Base-by-base conservation (phyloP, 2,888 invertebrate species). In the Amorpha juglandis region DNA sequence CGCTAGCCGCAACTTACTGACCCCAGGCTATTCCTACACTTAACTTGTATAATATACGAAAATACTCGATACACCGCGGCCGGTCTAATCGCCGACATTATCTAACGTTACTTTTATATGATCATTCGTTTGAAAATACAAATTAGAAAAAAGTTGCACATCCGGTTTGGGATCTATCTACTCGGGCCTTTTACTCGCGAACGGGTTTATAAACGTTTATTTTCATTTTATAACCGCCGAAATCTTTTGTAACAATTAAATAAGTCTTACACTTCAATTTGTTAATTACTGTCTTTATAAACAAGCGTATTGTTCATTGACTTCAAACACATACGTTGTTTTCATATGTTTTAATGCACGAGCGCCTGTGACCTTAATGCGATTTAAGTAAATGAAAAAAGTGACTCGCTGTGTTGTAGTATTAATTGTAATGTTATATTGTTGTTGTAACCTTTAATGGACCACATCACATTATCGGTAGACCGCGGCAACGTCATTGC, bases 1-100 rank as follows among this genome's bases (percentile, higher is more conserved):
- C 84, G 80, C 77, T 73, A 76, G 76, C 77, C 74, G 74, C 77
- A 74, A 79, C 78, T 65, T 72, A 68, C 63, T 76, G 76, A 78
- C 84, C 81, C 72, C 78, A 65, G 83, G 83, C 81, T 73, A 78
- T 78, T 73, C 73, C 70, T 71, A 75, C 75, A 74, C 69, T 77
- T 74, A 71, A 75, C 74, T 76, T 81, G 78, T 74, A 76, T 78
- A 74, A 75, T 71, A 69, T 69, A 74, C 74, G 68, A 78, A 80
- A 83, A 79, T 79, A 80, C 80, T 77, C 74, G 76, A 75, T 71
- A 63, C 68, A 71, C 38, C 53, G 19, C 35, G 63, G 50, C 64
- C 66, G 65, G 68, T 71, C 62, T 78, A 78, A 82, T 78, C 71
- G 70, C 70, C 71, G 65, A 78, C 78, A 80, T 82, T 78, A 82